These are phyloP conservation scores for Pseudeuparius sepicola DNA, from an alignment of 2,888 invertebrate species.

Conservation along the genomic window DNA sequence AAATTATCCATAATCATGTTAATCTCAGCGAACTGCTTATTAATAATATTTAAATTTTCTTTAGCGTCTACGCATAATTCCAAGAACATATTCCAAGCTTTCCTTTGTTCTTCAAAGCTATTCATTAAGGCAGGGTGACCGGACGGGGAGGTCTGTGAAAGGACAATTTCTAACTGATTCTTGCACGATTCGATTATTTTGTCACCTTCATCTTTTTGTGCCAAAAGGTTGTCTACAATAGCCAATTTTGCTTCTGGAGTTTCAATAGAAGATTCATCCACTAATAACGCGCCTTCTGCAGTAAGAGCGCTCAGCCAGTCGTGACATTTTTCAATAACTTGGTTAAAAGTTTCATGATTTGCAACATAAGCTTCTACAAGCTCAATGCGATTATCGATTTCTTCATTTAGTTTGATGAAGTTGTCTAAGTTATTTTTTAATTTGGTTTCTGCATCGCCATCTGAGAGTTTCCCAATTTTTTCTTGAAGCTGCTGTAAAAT, in stretches of 20 bases:
- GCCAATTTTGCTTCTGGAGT: constrained; percentile 64
- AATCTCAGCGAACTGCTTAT: constrained; percentile 73
- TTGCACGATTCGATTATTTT: constrained; percentile 59
- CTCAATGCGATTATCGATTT: constrained; percentile 56
- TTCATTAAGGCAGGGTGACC: constrained; percentile 67
- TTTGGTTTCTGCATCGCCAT: constrained; percentile 68
- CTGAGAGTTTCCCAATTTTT: constrained; percentile 67
- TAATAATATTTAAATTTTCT: constrained; percentile 62
- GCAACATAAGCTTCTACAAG: constrained; percentile 60
- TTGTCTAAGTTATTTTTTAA: constrained; percentile 62
- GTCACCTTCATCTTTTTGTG: constrained; percentile 65
- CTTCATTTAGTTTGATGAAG: constrained; percentile 57
- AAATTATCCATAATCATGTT: constrained; percentile 67
- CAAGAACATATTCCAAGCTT: constrained; percentile 67
- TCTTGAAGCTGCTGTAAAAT: constrained; percentile 76
- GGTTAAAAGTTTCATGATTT: constrained; percentile 75
- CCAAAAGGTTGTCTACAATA: constrained; percentile 64
- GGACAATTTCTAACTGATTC: constrained; percentile 58
- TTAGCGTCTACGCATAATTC: constrained; percentile 59
- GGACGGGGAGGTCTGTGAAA: constrained; percentile 64
- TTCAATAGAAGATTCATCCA: constrained; percentile 70
- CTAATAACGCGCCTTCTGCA: constrained; percentile 65
- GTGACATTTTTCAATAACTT: constrained; percentile 70
- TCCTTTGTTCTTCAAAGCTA: constrained; percentile 63
- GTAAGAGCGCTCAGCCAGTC: constrained; percentile 74